These are phyloP conservation scores for Neodiprion pinetum DNA, from an alignment of 1,140 invertebrate genomes.

Conservation along the genomic window DNA sequence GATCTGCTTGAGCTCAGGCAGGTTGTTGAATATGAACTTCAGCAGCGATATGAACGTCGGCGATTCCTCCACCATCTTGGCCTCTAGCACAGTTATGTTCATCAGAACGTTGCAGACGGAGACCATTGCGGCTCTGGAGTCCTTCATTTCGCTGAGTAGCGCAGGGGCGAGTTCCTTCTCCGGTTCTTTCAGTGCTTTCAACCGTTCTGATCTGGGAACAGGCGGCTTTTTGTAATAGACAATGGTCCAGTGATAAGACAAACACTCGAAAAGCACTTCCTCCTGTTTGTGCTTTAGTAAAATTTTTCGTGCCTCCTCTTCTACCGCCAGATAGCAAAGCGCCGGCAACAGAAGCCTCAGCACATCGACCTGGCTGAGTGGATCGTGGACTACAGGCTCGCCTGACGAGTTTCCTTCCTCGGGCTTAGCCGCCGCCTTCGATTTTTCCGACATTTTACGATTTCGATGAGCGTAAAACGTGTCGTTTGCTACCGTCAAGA, in stretches of 20 bases:
- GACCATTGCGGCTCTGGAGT: slow-evolving; percentile 82
- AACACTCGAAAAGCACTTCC: slow-evolving; percentile 78
- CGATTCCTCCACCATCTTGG: slow-evolving; percentile 80
- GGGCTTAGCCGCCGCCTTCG: slow-evolving; percentile 62
- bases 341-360: slow-evolving; percentile 84
- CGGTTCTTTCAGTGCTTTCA: slow-evolving; percentile 75
- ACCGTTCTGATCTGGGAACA: slow-evolving; percentile 77
- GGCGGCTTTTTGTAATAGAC: slow-evolving; percentile 85
- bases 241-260: slow-evolving; percentile 86
- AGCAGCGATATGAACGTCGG: slow-evolving; percentile 78
- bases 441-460: slow-evolving; percentile 70
- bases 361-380: slow-evolving; percentile 73
- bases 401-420: slow-evolving; percentile 52
- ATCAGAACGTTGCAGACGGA: slow-evolving; percentile 91
- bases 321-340: slow-evolving; percentile 88
- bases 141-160: slow-evolving; percentile 80
- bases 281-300: slow-evolving; percentile 81
- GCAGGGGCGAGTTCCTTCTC: slow-evolving; percentile 76
- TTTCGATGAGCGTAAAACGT: slow-evolving; percentile 77
- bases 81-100: slow-evolving; percentile 89
- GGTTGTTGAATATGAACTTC: slow-evolving; percentile 85
- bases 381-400: slow-evolving; percentile 61
- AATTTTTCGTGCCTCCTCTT: slow-evolving; percentile 84
- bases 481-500: slow-evolving; percentile 81
- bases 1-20: slow-evolving; percentile 85